These are phyloP conservation scores for Lepus europaeus DNA, from an alignment of 2,113 vertebrate genomes.

Conservation along the genomic window DNA sequence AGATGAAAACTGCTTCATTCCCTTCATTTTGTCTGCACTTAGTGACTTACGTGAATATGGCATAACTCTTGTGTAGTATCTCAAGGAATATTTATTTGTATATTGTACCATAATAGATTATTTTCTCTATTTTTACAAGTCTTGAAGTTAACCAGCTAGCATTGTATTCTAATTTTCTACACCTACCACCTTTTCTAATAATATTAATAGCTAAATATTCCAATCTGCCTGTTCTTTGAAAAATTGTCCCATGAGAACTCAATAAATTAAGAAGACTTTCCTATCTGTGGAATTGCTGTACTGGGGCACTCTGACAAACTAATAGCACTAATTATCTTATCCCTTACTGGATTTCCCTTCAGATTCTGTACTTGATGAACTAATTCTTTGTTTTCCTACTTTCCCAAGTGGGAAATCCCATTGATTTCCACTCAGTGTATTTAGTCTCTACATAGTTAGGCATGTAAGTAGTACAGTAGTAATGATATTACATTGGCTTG, in stretches of 20 bases:
- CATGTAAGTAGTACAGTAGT: background rate
- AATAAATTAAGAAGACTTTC: background rate
- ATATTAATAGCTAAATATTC: constrained; percentile 10
- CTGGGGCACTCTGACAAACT: background rate
- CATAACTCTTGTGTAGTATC: background rate
- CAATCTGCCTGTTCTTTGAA: background rate
- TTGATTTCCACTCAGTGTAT: constrained; percentile 64
- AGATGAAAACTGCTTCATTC: background rate
- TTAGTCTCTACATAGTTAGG: constrained; percentile 20
- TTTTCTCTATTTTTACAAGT: background rate
- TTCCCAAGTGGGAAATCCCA: constrained; percentile 4
- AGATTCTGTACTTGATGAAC: constrained; percentile 17
- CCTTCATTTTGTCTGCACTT: background rate
- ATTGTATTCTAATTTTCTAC: background rate
- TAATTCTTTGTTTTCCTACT: constrained; percentile 22
- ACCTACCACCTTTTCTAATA: background rate
- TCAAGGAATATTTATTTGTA: background rate
- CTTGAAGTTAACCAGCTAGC: background rate
- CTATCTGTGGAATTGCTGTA: background rate
- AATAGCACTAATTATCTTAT: background rate
- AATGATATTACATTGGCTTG: background rate
- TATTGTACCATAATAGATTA: background rate
- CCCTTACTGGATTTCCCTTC: constrained; percentile 33
- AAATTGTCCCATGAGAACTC: background rate
- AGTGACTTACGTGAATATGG: background rate